phyloP scores from a whole-genome alignment of 2,797 vertebrate species.

The Hapalemur alaotrensis region DNA sequence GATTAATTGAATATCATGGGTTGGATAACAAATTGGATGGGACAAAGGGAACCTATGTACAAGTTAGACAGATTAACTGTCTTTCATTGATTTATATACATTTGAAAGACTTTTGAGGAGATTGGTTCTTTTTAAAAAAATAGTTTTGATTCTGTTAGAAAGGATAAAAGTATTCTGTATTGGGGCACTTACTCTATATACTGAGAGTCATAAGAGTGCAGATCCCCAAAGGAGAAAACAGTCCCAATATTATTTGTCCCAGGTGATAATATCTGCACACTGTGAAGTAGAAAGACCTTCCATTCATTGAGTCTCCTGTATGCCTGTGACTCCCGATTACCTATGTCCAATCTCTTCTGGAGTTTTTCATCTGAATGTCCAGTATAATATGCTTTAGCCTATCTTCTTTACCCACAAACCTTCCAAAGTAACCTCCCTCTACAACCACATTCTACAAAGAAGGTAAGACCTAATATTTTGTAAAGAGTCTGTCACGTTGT shows the following conservation, averaged over 20 bases:
- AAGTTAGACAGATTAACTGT: not conserved
- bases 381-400: not conserved
- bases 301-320: not conserved
- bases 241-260: not conserved
- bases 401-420: accelerated
- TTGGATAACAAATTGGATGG: not conserved
- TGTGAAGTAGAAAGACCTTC: not conserved
- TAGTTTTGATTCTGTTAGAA: not conserved
- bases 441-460: not conserved
- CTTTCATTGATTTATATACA: not conserved
- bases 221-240: not conserved
- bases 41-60: not conserved
- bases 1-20: not conserved
- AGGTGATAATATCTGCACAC: not conserved
- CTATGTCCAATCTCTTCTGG: not conserved
- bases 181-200: not conserved
- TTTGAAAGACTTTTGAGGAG: not conserved
- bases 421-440: not conserved
- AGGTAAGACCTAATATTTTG: not conserved
- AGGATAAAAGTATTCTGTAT: not conserved
- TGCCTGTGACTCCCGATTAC: not conserved
- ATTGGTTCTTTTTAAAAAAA: not conserved
- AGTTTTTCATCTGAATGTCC: not conserved
- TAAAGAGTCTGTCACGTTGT: not conserved
- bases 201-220: not conserved